These are phyloP conservation scores for Drosophila virilis DNA, from an alignment of 1,140 invertebrate species.

Conservation along the genomic window DNA sequence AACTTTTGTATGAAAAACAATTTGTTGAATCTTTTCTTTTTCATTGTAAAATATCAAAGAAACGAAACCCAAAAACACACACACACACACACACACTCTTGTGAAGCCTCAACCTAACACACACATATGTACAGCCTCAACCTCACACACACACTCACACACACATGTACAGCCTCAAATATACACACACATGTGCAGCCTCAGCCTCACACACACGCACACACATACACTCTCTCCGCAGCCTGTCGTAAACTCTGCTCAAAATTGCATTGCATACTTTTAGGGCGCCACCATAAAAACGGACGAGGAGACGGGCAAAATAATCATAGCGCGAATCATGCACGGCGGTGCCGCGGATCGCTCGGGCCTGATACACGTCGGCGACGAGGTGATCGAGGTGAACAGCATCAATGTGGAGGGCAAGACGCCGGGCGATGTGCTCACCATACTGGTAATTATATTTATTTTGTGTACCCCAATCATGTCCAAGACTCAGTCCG, in stretches of 20 bases:
- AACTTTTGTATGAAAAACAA: constrained; percentile 11
- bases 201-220: constrained; percentile 11
- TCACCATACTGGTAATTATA: constrained; percentile 92
- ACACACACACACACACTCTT: too few species aligned
- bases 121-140: too few species aligned
- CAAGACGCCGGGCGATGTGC: constrained; percentile 96
- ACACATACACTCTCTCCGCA: constrained; percentile 9
- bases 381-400: constrained; percentile 97
- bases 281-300: constrained; percentile 98
- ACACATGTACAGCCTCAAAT: constrained; percentile 12
- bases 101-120: too few species aligned
- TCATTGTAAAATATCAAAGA: constrained; percentile 1
- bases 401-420: constrained; percentile 97
- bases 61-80: too few species aligned
- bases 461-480: constrained; percentile 48
- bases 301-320: constrained; percentile 96
- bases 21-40: constrained; percentile 12
- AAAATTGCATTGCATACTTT: constrained; percentile 57
- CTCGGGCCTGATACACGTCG: constrained; percentile 96
- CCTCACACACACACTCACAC: too few species aligned
- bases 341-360: constrained; percentile 97
- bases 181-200: neutral
- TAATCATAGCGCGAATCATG: constrained; percentile 96
- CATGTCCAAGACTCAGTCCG: neutral
- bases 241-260: neutral